Evolutionary conservation across 2,888 invertebrate genomes (phyloP), one percentile per base, ranked within the genome.

Genomic region (Periphyllus acericola): DNA sequence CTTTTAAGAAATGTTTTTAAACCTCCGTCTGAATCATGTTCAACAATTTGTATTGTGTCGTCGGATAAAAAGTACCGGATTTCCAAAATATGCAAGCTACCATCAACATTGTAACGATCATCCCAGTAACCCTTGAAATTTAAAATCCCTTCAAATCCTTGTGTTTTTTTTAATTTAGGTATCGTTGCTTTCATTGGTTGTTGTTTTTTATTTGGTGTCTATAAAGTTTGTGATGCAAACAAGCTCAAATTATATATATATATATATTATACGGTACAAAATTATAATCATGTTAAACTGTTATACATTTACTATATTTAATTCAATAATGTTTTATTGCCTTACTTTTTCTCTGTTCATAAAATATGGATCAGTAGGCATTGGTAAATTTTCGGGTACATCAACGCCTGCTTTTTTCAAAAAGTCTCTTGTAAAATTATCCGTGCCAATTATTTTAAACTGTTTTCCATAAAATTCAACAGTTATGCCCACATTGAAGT

Each of bases 41-140:
- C 97, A 90, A 95, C 95, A 11, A 98, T 95, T 91, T 98, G 97
- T 19, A 98, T 95, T 0, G 97, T 97, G 90, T 97, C 96, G 91
- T 98, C 97, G 0, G 96, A 94, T 79, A 98, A 92, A 92, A 95
- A 97, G 91, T 96, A 98, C 91, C 95, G 95, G 25, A 98, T 92
- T 91, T 96, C 95, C 89, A 98, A 92, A 90, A 94, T 93, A 90
- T 97, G 95, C 40, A 96, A 92, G 89, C 94, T 94, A 0, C 98
- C 98, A 91, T 95, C 95, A 91, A 95, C 94, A 0, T 94, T 94
- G 21, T 94, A 93, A 1, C 95, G 94, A 91, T 98, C 97, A 91
- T 98, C 97, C 98, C 98, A 98, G 91, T 96, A 97, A 29, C 96
- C 97, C 90, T 94, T 94, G 91, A 98, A 98, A 90, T 96, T 94